Evolutionary conservation across 2,797 vertebrate genomes (phyloP).

Genomic region (Heliangelus exortis): DNA sequence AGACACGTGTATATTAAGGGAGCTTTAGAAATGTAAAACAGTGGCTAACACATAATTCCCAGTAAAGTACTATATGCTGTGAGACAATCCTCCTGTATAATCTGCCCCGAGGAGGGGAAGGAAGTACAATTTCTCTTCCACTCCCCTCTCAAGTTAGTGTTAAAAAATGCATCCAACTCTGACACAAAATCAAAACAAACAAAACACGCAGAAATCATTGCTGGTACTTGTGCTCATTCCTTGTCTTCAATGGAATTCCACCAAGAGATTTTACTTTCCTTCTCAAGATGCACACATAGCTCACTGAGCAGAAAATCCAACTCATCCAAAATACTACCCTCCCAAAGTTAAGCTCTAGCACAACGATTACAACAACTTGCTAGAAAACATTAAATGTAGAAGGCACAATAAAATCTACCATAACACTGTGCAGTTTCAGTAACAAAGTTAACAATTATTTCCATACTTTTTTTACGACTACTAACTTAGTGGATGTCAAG

Average conservation of each 20-base stretch:
- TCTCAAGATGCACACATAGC: fast-evolving
- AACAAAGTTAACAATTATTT: neutral
- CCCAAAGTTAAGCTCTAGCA: neutral
- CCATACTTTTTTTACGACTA: neutral
- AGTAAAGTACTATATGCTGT: neutral
- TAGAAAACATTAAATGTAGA: fast-evolving
- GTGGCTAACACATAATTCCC: slow-evolving; percentile 40
- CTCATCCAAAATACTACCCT: fast-evolving
- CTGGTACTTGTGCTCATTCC: neutral
- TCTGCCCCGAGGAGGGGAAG: slow-evolving; percentile 7
- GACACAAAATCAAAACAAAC: neutral
- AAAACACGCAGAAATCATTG: neutral
- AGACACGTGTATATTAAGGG: neutral
- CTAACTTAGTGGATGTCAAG: fast-evolving
- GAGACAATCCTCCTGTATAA: neutral
- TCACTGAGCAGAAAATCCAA: neutral
- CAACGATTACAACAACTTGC: neutral
- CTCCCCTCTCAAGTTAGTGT: neutral
- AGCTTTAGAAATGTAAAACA: slow-evolving; percentile 57
- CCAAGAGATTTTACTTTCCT: neutral
- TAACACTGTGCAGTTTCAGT: neutral
- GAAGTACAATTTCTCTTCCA: neutral
- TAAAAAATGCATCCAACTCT: neutral
- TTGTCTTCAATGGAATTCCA: neutral
- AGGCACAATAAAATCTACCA: fast-evolving